Percentiles rank a stretch among this genome's conserved stretches.
These are phyloP conservation scores for Scartelaos histophorus DNA, from an alignment of 2,113 vertebrate genomes.

Conservation along the genomic window DNA sequence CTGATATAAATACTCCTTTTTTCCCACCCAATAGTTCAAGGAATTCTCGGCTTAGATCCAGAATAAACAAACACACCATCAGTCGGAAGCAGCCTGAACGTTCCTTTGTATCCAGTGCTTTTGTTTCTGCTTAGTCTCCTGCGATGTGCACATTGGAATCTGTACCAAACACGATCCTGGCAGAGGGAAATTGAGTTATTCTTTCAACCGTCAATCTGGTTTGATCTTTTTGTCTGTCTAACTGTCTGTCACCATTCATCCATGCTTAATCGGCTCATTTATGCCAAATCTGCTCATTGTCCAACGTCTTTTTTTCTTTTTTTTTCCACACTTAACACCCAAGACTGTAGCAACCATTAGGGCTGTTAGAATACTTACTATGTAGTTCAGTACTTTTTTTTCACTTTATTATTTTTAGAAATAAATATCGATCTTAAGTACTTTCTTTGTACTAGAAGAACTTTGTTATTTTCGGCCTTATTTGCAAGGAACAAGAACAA, in stretches of 20 bases:
- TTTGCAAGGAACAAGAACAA: no score
- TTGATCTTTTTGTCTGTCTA: constrained; percentile 17
- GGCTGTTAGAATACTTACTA: no score
- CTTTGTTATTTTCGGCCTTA: no score
- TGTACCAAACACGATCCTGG: neutral
- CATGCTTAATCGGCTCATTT: constrained; percentile 13
- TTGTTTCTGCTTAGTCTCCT: constrained; percentile 7
- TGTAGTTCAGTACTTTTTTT: no score
- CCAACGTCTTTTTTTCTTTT: neutral
- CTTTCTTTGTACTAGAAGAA: no score
- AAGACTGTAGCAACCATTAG: no score
- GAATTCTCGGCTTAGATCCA: neutral
- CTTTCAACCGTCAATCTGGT: constrained; percentile 29
- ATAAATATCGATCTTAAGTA: no score
- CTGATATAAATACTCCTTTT: constrained; percentile 5
- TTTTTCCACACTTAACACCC: no score
- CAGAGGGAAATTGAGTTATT: neutral
- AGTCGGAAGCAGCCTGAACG: constrained; percentile 7
- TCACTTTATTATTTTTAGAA: no score
- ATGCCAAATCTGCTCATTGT: constrained; percentile 18
- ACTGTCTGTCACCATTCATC: constrained; percentile 17
- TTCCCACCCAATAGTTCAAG: constrained; percentile 2
- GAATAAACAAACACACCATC: constrained; percentile 13
- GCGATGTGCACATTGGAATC: constrained; percentile 21
- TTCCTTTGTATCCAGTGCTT: constrained; percentile 12